Percentiles rank a stretch among this genome's conserved stretches.
Evolutionary conservation across 1,140 invertebrate genomes (phyloP).

Genomic region (Bombus vancouverensis): DNA sequence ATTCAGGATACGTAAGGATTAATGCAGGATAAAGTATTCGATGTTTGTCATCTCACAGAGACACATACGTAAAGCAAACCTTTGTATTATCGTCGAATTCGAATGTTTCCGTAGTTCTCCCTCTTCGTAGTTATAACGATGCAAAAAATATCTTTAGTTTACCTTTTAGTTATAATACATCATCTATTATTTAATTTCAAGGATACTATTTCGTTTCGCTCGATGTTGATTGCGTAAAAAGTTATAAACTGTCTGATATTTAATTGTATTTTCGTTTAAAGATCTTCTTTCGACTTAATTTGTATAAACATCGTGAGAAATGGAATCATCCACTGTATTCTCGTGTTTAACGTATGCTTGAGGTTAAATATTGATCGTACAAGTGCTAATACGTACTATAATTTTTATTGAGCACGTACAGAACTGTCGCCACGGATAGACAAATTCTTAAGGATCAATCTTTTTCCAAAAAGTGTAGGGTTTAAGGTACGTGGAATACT

Average conservation of each 20-base stretch:
- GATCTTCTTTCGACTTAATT: not conserved
- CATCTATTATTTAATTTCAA: constrained; percentile 42
- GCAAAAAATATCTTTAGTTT: not conserved
- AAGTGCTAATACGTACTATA: constrained; percentile 34
- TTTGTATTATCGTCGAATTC: not conserved
- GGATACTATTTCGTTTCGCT: constrained; percentile 18
- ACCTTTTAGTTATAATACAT: not conserved
- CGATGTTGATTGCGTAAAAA: not conserved
- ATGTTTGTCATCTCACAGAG: not conserved
- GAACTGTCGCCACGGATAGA: not conserved
- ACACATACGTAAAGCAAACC: not conserved
- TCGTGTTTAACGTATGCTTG: constrained; percentile 3
- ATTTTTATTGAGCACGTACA: constrained; percentile 41
- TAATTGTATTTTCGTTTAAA: not conserved
- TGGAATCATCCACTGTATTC: not conserved
- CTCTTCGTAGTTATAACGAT: not conserved
- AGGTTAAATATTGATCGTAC: constrained; percentile 30
- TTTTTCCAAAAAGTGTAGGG: not conserved
- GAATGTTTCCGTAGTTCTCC: not conserved
- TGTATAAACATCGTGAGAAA: constrained; percentile 14
- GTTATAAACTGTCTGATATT: not conserved
- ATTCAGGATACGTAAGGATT: not conserved
- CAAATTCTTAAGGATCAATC: not conserved
- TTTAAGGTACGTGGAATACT: not conserved
- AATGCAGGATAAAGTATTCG: not conserved